A percentile compares a stretch with the other conserved stretches of the same genome.
Conservation (phyloP, 2,888 invertebrate species). For the Diaphora mendica region DNA sequence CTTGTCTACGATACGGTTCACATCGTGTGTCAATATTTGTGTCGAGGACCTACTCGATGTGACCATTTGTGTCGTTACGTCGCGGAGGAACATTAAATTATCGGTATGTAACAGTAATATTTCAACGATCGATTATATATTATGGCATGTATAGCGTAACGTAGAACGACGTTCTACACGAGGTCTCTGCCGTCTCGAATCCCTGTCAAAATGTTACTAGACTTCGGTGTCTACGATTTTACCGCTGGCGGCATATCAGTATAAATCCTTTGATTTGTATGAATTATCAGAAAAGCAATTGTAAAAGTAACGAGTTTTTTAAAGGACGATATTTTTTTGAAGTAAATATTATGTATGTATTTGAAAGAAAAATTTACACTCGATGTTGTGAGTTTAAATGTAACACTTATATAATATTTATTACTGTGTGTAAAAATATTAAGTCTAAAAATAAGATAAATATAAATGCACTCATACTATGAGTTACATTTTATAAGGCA, state of each 20-base stretch:
- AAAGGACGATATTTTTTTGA: constrained; percentile 3
- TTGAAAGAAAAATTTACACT: constrained; percentile 14
- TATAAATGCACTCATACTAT: constrained; percentile 6
- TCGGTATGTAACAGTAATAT: constrained; percentile 21
- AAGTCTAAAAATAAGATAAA: constrained; percentile 4
- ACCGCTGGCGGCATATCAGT: constrained; percentile 42
- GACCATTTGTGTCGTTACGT: constrained; percentile 26
- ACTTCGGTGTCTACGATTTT: constrained; percentile 23
- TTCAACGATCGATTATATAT: constrained; percentile 19
- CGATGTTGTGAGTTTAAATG: constrained; percentile 12
- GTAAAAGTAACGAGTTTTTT: constrained; percentile 5
- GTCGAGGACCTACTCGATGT: constrained; percentile 29
- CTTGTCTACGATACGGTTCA: constrained; percentile 27
- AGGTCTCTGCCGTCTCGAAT: constrained; percentile 38
- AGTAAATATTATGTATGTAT: constrained; percentile 14
- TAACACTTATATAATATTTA: constrained; percentile 15
- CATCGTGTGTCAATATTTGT: constrained; percentile 42
- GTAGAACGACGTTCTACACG: constrained; percentile 14
- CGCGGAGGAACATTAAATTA: constrained; percentile 20
- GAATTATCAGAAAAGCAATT: constrained; percentile 9
- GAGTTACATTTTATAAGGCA: constrained; percentile 20
- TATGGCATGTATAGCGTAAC: constrained; percentile 15
- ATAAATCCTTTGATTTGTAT: constrained; percentile 8
- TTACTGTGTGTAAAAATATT: constrained; percentile 14
- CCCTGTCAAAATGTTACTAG: constrained; percentile 27